A percentile compares a stretch with the other conserved stretches of the same genome.
Conservation (phyloP, 2,797 vertebrate genomes). For the Myotis myotis region DNA sequence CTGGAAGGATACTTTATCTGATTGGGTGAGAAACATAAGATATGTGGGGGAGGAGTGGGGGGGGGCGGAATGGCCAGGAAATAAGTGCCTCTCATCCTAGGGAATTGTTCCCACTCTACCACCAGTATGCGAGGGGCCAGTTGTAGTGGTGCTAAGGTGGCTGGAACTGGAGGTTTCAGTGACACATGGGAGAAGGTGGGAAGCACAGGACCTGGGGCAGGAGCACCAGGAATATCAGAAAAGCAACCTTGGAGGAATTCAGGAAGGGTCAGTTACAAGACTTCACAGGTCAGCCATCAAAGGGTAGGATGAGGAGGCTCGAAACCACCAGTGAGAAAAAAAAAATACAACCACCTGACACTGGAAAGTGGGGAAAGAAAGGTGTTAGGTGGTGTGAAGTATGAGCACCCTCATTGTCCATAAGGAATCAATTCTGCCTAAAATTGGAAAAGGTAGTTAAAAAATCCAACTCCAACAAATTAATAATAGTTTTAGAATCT, state of each 20-base stretch:
- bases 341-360: not conserved
- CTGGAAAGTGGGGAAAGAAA: not conserved
- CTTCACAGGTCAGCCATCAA: not conserved
- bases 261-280: not conserved
- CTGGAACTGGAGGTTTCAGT: not conserved
- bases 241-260: not conserved
- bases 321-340: not conserved
- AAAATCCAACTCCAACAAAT: not conserved
- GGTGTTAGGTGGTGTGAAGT: not conserved
- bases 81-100: not conserved
- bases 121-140: not conserved
- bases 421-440: not conserved
- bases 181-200: not conserved
- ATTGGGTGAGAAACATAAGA: constrained; percentile 34
- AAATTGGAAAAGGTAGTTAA: not conserved
- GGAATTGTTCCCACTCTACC: not conserved
- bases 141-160: not conserved
- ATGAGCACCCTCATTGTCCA: not conserved
- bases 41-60: not conserved
- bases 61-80: not conserved
- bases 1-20: not conserved
- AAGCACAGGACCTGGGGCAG: not conserved
- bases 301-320: not conserved
- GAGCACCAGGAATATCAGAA: not conserved
- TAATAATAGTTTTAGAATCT: not conserved